Conservation (phyloP, 2,797 vertebrate species). For the Selene dorsalis region DNA sequence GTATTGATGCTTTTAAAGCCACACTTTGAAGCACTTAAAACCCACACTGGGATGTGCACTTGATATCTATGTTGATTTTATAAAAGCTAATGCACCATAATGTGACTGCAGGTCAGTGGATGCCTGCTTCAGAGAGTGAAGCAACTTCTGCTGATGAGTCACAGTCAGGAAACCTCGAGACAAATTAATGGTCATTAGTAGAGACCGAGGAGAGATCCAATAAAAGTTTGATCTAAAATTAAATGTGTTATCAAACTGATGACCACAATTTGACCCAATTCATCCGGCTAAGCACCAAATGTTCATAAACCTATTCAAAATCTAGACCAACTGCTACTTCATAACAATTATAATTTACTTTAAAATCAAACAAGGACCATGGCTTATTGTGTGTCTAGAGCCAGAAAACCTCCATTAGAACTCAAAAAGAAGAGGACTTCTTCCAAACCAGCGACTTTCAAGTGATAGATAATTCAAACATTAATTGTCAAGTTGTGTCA, state of each 20-base stretch:
- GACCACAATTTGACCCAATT: neutral
- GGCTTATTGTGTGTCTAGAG: neutral
- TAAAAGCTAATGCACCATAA: neutral
- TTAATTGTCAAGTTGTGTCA: neutral
- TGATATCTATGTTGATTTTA: neutral
- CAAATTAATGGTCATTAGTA: constrained; percentile 11
- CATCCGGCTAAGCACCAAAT: neutral
- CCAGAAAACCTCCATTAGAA: neutral
- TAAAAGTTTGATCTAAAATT: neutral
- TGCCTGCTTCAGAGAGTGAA: neutral
- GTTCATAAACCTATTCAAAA: neutral
- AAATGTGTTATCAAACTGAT: neutral
- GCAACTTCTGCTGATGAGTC: neutral
- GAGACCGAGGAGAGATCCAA: neutral
- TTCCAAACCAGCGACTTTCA: neutral
- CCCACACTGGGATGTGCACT: neutral
- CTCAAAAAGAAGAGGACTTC: neutral
- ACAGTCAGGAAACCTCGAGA: neutral
- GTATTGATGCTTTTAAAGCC: neutral
- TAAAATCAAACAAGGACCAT: neutral
- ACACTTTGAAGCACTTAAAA: constrained; percentile 2
- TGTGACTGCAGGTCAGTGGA: constrained; percentile 7
- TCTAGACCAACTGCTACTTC: neutral
- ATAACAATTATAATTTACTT: neutral
- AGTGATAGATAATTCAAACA: neutral